Evolutionary conservation across 2,113 vertebrate genomes (phyloP), one percentile per base, ranked within the genome.

Genomic region (Morone saxatilis): DNA sequence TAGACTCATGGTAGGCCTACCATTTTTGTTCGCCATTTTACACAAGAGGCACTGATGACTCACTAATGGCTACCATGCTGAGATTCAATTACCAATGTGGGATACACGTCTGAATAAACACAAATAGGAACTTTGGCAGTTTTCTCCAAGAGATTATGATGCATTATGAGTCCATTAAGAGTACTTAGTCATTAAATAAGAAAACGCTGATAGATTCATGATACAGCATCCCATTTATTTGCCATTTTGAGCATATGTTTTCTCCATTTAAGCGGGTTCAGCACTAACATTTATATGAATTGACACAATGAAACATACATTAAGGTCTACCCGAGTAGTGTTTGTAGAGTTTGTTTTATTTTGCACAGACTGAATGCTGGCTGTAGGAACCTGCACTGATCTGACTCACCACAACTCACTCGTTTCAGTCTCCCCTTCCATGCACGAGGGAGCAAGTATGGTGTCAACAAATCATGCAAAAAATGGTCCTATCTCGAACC

Each of bases 41-140:
- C 51, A 48, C 63, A 63, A 41, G 45, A 87, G 51, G 63, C 0
- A n/a, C 53, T 61, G 31, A 70, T 78, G 79, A 83, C 17, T 69
- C 77, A 83, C 66, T 70, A 67, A 77, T 65, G 68, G 71, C 38
- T 19, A 61, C 17, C 84, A 71, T 4, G 61, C 75, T 71, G 69
- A 40, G 72, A 85, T 51, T 83, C 38, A 75, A 80, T 85, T 85
- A 76, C 60, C 70, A 73, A 83, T 68, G 56, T 31, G 63, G 22
- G 48, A 71, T 53, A 36, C 66, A 40, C 0, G 6, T 79, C 78
- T 71, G 65, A 71, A 43, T 77, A 54, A 53, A 76, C 38, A 62
- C 25, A 76, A 61, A 69, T 0, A 50, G 25, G 38, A 25, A 41
- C 47, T 53, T 59, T 70, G n/a, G 17, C 60, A 22, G 20, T 74